phyloP scores from a whole-genome alignment of 2,113 vertebrate species.

The Chionomys nivalis region DNA sequence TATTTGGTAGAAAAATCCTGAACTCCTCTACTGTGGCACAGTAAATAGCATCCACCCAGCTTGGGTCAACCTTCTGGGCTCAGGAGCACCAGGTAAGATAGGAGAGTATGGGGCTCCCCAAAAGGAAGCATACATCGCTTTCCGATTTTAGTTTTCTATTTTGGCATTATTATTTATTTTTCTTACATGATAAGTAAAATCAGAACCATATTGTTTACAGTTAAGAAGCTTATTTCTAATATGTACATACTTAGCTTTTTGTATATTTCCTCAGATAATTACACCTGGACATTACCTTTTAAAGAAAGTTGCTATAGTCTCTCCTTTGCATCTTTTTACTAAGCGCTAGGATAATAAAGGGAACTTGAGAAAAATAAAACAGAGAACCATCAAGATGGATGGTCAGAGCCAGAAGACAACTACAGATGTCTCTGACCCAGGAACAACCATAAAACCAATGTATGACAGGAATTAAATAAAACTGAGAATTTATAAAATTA shows the following conservation, averaged over 20 bases:
- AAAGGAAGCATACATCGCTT: neutral
- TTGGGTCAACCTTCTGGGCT: neutral
- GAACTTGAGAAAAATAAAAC: neutral
- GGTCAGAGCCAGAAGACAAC: neutral
- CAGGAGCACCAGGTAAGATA: neutral
- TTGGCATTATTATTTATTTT: neutral
- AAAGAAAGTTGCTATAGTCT: neutral
- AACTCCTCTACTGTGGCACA: neutral
- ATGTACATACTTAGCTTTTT: neutral
- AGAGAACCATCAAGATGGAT: neutral
- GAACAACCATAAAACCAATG: neutral
- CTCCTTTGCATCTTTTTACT: neutral
- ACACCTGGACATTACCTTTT: neutral
- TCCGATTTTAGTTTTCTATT: neutral
- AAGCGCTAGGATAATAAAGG: neutral
- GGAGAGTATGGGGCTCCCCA: neutral
- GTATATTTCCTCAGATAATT: neutral
- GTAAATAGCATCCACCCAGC: neutral
- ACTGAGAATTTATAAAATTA: slow-evolving; percentile 11
- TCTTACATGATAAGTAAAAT: neutral
- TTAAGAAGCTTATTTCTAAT: slow-evolving; percentile 44
- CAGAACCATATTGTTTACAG: neutral
- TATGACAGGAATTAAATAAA: neutral
- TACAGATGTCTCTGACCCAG: neutral
- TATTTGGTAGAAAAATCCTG: neutral